Conservation (phyloP, 2,113 vertebrate species). For the Elanus axillaris region DNA sequence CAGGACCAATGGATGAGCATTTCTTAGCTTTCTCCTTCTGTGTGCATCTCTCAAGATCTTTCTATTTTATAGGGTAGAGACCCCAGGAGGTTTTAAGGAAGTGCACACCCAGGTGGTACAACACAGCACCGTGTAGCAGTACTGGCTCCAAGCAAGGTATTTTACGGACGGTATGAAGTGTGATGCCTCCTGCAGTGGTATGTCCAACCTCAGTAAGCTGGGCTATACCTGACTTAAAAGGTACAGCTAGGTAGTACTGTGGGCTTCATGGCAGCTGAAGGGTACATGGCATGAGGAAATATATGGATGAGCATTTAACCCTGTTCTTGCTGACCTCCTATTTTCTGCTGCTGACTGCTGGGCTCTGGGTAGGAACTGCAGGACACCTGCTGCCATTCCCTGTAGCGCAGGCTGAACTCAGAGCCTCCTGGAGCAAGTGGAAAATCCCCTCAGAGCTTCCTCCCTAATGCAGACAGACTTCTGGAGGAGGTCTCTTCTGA, state of each 20-base stretch:
- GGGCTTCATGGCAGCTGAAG: neutral
- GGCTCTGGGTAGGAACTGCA: neutral
- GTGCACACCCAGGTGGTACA: neutral
- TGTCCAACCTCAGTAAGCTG: neutral
- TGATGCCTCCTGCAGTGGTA: neutral
- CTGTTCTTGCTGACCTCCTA: neutral
- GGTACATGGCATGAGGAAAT: neutral
- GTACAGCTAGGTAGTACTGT: neutral
- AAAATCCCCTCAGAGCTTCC: neutral
- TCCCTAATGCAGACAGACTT: neutral
- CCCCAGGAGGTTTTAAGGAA: neutral
- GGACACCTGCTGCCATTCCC: neutral
- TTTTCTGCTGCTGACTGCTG: neutral
- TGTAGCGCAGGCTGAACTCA: neutral
- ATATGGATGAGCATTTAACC: neutral
- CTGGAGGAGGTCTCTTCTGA: neutral
- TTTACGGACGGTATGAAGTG: neutral
- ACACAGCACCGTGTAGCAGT: accelerated
- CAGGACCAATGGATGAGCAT: neutral
- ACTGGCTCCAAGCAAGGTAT: neutral
- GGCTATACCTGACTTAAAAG: neutral
- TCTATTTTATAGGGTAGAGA: neutral
- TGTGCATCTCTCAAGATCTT: neutral
- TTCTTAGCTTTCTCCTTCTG: neutral
- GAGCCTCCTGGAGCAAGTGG: neutral